Conservation (phyloP, 2,888 invertebrate species). For the Buathra laborator region DNA sequence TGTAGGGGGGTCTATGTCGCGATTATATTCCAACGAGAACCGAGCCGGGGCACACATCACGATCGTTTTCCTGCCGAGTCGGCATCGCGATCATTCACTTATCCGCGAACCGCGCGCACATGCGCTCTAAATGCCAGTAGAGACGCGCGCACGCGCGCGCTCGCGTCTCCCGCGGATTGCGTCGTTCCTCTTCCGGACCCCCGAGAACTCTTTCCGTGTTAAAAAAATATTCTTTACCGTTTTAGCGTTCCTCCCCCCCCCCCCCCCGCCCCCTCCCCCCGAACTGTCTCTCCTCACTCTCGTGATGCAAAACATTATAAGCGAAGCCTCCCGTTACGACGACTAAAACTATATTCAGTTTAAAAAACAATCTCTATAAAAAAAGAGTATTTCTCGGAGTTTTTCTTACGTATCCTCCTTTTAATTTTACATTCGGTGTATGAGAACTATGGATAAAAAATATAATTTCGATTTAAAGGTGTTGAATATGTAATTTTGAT, state of each 20-base stretch:
- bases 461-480: no score
- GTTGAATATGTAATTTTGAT: no score
- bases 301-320: no score
- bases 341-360: no score
- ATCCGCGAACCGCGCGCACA: conserved; percentile 54
- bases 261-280: no score
- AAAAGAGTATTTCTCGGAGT: not conserved
- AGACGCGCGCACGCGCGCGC: conserved; percentile 44
- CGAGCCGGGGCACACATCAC: conserved; percentile 49
- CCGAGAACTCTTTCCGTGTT: conserved; percentile 39
- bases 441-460: no score
- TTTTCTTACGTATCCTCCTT: no score
- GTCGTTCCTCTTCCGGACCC: conserved; percentile 48
- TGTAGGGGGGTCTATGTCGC: conserved; percentile 3
- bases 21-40: conserved; percentile 56
- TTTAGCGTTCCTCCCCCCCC: not conserved
- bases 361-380: no score
- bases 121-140: conserved; percentile 51
- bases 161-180: conserved; percentile 7
- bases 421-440: no score
- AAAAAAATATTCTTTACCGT: not conserved
- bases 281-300: no score
- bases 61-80: conserved; percentile 66
- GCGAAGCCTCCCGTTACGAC: no score
- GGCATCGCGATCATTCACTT: conserved; percentile 66